Base-by-base conservation (phyloP, 2,113 vertebrate genomes). In the Nyctibius bracteatus region DNA sequence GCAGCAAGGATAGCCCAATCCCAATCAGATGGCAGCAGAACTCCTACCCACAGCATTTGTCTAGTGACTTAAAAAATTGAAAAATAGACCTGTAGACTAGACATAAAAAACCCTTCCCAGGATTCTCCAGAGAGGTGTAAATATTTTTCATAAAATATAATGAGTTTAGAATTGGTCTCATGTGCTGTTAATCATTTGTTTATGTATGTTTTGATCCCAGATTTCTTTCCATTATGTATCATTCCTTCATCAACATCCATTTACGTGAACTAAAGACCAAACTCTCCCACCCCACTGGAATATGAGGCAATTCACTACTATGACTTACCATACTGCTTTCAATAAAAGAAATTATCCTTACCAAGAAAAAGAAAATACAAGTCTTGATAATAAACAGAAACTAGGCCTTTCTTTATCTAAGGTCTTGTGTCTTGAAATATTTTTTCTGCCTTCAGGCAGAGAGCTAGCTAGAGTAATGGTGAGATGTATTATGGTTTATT, bases 11-110 rank as follows among this genome's bases (percentile, higher is more conserved):
- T 31, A 2, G 51, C 58, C 41, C 81, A 57, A 8, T 65, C 78
- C 65, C 91, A 96, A 81, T 95, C 97, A 97, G 94, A 96, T 88
- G 81, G 92, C 86, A 94, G 87, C 46, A 91, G 51, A 92, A 75
- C 67, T 94, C 90, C 59, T 86, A 91, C 84, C 63, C 21, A 11
- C 77, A 96, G 59, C 24, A 75, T 77, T 90, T 95, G 54, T 75
- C 51, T 55, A 10, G 31, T 44, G 66, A 81, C 63, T 84, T 43
- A 71, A 92, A 95, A 81, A 61, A 37, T n/a, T 78, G 33, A n/a
- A 91, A 93, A 35, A 79, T 58, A 74, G 41, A 57, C 47, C 39
- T n/a, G 27, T 14, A 81, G 49, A 91, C 31, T 55, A 92, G 46
- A 84, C 52, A 33, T 54, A 51, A 58, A 75, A 79, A 59, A 17